Conservation (phyloP, 2,113 vertebrate species). For the Pipa parva region DNA sequence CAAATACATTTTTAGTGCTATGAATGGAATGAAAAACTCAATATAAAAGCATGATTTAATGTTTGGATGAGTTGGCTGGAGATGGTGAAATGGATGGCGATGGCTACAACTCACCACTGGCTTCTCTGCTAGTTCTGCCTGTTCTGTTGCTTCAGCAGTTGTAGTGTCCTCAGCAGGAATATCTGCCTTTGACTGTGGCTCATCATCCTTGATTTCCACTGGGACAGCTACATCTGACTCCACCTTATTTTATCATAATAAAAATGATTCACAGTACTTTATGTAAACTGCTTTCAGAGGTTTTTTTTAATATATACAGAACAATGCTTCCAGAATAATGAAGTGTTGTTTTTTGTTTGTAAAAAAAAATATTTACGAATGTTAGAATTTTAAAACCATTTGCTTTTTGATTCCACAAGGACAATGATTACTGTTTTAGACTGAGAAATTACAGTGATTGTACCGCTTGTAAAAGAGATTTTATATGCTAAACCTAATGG, state of each 20-base stretch:
- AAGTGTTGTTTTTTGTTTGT: too few species aligned
- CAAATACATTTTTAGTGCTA: too few species aligned
- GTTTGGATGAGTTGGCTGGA: constrained; percentile 13
- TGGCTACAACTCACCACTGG: constrained; percentile 71
- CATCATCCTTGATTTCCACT: constrained; percentile 54
- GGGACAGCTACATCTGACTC: constrained; percentile 61
- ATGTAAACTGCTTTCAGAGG: neutral
- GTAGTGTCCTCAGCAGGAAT: constrained; percentile 38
- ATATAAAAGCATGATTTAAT: constrained; percentile 1
- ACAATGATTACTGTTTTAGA: too few species aligned
- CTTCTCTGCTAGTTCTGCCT: constrained; percentile 64
- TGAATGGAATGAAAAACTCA: too few species aligned
- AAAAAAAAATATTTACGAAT: too few species aligned
- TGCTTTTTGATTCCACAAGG: too few species aligned
- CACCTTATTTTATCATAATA: constrained; percentile 52
- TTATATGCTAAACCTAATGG: too few species aligned
- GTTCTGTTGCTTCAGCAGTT: constrained; percentile 46
- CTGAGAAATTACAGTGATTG: too few species aligned
- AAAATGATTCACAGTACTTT: constrained; percentile 23
- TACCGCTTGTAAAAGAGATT: too few species aligned
- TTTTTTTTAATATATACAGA: too few species aligned
- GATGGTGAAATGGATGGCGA: constrained; percentile 7
- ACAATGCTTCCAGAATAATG: too few species aligned
- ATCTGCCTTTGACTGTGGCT: constrained; percentile 40
- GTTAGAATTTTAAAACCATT: too few species aligned